phyloP scores from a whole-genome alignment of 2,797 vertebrate genomes.

The Ctenopoma kingsleyae region DNA sequence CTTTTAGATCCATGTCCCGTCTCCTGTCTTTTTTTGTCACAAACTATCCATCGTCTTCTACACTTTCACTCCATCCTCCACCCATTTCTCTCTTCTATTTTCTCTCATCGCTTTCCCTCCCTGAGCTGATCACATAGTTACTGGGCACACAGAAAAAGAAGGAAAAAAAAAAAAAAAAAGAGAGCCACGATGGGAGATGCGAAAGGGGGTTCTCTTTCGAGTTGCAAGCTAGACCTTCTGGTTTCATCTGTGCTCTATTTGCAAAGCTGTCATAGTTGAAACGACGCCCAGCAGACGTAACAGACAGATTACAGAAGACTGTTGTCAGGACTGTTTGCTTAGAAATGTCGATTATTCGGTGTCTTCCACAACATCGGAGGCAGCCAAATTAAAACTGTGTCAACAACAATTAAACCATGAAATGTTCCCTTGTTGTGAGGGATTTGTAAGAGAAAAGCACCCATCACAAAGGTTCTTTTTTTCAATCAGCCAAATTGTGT shows the following conservation, averaged over 20 bases:
- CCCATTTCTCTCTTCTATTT: conserved; percentile 18
- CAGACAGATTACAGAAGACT: conserved; percentile 60
- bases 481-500: conserved; percentile 42
- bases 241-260: conserved; percentile 65
- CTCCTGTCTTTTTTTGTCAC: conserved; percentile 59
- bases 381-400: conserved; percentile 68
- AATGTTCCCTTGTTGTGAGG: conserved; percentile 44
- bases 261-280: conserved; percentile 69
- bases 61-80: background rate
- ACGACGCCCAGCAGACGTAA: conserved; percentile 54
- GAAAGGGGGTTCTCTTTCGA: conserved; percentile 53
- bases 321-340: conserved; percentile 71
- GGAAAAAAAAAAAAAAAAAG: background rate
- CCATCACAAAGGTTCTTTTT: conserved; percentile 37
- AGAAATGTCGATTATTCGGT: conserved; percentile 62
- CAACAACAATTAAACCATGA: conserved; percentile 67
- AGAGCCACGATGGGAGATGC: conserved; percentile 34
- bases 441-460: conserved; percentile 55
- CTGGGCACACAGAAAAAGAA: conserved; percentile 2
- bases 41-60: conserved; percentile 57
- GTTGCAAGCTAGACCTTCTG: conserved; percentile 59
- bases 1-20: conserved; percentile 60
- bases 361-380: conserved; percentile 33
- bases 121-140: conserved; percentile 34
- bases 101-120: conserved; percentile 42